phyloP scores from a whole-genome alignment of 2,888 invertebrate genomes.

The Cerceris ruficornis region DNA sequence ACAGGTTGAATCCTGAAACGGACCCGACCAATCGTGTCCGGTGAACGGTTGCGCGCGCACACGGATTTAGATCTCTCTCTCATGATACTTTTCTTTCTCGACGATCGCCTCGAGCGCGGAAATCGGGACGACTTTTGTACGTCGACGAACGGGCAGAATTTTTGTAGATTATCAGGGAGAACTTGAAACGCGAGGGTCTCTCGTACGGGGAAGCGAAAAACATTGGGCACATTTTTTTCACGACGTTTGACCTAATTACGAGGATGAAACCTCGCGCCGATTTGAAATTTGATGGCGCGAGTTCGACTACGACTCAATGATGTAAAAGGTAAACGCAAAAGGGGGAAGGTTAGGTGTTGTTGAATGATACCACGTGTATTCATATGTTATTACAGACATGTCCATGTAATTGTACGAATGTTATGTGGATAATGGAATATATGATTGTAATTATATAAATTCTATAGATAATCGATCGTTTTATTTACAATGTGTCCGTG shows the following conservation, averaged over 20 bases:
- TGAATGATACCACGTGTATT: constrained; percentile 29
- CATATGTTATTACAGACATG: constrained; percentile 41
- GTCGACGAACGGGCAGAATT: constrained; percentile 45
- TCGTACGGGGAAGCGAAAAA: too few species aligned
- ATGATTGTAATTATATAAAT: constrained; percentile 29
- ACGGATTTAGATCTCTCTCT: constrained; percentile 47
- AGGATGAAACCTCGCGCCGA: not conserved
- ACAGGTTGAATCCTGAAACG: constrained; percentile 24
- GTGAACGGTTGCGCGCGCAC: constrained; percentile 58
- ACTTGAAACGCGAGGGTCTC: too few species aligned
- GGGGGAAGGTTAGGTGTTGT: constrained; percentile 17
- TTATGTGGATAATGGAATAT: constrained; percentile 25
- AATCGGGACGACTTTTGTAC: constrained; percentile 49
- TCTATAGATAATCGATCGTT: constrained; percentile 15
- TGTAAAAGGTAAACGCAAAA: not conserved
- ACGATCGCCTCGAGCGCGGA: constrained; percentile 62
- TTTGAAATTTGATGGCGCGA: too few species aligned
- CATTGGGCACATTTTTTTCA: not conserved
- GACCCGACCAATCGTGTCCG: constrained; percentile 35
- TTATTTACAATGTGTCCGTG: constrained; percentile 28
- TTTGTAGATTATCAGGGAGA: not conserved
- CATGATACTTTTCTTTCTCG: constrained; percentile 41
- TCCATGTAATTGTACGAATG: constrained; percentile 48
- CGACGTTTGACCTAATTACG: not conserved
- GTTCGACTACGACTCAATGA: not conserved